Base-by-base conservation (phyloP, 2,797 vertebrate genomes). In the Xenops minutus region DNA sequence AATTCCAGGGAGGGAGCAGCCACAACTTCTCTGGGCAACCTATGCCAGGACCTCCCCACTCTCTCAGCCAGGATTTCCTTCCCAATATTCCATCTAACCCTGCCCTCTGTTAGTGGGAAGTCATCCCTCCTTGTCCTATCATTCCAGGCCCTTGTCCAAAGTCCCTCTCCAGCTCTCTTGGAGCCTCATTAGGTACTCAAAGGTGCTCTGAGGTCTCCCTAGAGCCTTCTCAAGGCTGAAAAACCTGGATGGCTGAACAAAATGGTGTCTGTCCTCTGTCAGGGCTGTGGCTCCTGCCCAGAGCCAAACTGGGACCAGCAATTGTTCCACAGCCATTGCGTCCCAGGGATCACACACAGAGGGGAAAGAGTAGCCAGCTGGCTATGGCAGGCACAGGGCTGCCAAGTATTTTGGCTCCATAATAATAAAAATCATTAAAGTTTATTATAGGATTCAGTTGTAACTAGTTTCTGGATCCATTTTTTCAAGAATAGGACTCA, bases 361-460 rank as follows among this genome's bases (percentile, higher is more conserved):
- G 58, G 62, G 44, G 14, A 46, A 59, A 48, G 68, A 72, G 43
- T 6, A 34, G 92, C 61, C 87, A 92, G 62, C 89, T 95, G 90
- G 80, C 80, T 63, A 3, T 1, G 0, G 30, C 15, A 13, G 64
- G 15, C 80, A 14, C 8, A 22, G 36, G 0, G 3, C 82, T 84
- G 93, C 83, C 80, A 85, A 59, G 48, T 34, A 30, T 86, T 92
- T 87, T 71, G 66, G 34, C 63, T 87, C 21, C 7, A 0, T 59
- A 43, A 56, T 79, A 79, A 63, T 67, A 78, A 76, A 85, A 95
- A 67, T 55, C 52, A 32, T 73, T 69, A n/a, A 67, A 82, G 26
- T 93, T 95, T 89, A 56, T 46, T 16, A 34, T 29, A 61, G 84
- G 84, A 39, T 73, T 91, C 49, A 76, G 63, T 92, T 85, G 46